Conservation (phyloP, 2,888 invertebrate species). For the Eucera pruinosa region DNA sequence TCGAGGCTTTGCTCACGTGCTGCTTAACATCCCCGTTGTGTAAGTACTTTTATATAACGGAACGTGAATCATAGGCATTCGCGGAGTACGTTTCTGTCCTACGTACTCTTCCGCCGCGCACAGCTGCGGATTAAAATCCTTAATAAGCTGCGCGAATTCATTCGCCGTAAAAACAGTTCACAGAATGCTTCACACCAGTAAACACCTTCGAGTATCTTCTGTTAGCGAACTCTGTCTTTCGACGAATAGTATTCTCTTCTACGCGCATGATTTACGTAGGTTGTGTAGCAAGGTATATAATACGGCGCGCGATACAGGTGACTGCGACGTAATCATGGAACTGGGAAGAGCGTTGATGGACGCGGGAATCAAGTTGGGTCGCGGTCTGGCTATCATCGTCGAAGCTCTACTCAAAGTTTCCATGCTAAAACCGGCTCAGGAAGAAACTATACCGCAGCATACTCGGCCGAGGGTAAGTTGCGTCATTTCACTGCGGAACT, state of each 20-base stretch:
- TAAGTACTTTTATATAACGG: constrained; percentile 75
- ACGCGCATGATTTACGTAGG: neutral
- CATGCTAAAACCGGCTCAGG: constrained; percentile 85
- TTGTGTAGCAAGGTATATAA: neutral
- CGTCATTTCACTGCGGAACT: too few relatives aligned
- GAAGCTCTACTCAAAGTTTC: constrained; percentile 87
- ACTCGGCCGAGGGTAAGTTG: constrained; percentile 86
- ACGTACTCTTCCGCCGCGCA: constrained; percentile 21
- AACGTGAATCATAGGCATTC: constrained; percentile 54
- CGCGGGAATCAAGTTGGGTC: constrained; percentile 75
- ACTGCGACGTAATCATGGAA: constrained; percentile 76
- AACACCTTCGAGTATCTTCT: constrained; percentile 39
- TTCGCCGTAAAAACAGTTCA: constrained; percentile 72
- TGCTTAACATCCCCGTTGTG: constrained; percentile 79
- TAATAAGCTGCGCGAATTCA: constrained; percentile 66
- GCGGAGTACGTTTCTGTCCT: constrained; percentile 30
- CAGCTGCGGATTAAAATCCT: constrained; percentile 79
- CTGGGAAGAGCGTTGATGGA: constrained; percentile 76
- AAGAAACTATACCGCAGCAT: constrained; percentile 85
- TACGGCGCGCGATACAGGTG: constrained; percentile 67
- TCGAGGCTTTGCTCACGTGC: constrained; percentile 82
- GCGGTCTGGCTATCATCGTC: constrained; percentile 83
- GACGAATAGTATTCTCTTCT: neutral
- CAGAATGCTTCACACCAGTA: constrained; percentile 45
- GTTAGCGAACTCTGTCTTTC: neutral